Evolutionary conservation across 2,797 vertebrate genomes (phyloP).

Genomic region (Petrocephalus schoutedeni): DNA sequence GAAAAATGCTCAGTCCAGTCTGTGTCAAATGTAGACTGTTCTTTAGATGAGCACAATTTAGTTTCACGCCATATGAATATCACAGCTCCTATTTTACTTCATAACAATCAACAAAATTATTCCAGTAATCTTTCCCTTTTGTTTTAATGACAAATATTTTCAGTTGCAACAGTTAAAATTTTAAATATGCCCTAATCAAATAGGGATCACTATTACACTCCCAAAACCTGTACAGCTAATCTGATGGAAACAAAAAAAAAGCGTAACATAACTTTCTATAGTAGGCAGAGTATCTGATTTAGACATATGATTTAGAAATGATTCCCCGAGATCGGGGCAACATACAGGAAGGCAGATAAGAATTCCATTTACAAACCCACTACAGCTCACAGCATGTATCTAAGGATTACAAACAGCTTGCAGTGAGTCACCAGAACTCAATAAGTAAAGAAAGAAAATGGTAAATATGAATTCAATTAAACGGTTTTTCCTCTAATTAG

Average conservation of each 20-base stretch:
- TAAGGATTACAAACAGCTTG: background rate
- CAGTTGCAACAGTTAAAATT: background rate
- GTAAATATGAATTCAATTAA: background rate
- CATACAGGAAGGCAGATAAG: background rate
- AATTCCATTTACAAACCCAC: background rate
- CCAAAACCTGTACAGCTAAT: background rate
- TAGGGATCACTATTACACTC: background rate
- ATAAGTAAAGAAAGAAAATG: slow-evolving; percentile 1
- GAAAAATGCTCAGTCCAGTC: background rate
- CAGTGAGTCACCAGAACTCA: background rate
- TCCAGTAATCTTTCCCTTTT: background rate
- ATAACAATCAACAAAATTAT: background rate
- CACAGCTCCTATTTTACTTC: background rate
- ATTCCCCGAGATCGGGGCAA: background rate
- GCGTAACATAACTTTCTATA: background rate
- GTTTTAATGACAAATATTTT: background rate
- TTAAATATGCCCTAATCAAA: background rate
- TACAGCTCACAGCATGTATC: background rate
- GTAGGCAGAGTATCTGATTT: background rate
- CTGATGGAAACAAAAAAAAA: background rate
- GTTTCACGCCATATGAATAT: background rate
- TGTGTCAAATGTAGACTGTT: background rate
- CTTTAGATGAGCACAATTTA: background rate
- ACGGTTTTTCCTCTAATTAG: background rate
- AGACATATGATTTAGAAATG: background rate